Evolutionary conservation across 2,113 vertebrate species (phyloP).

Genomic region (Pseudorectes ferrugineus): DNA sequence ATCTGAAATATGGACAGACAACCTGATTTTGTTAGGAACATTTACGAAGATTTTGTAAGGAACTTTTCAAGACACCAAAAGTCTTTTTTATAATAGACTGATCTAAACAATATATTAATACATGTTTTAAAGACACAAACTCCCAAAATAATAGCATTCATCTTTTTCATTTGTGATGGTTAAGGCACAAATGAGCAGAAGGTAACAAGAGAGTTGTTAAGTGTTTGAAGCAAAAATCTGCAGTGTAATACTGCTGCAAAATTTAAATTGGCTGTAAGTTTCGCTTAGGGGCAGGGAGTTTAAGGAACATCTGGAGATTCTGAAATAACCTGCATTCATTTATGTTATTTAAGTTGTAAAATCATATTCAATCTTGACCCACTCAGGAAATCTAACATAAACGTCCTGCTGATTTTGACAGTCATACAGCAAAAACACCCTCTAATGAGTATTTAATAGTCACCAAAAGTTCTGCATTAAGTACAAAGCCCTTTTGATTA

Average conservation of each 20-base stretch:
- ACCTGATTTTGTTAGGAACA: not conserved
- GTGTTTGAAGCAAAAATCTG: constrained; percentile 48
- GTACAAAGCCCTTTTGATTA: constrained; percentile 88
- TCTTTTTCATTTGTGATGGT: not conserved
- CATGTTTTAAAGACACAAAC: not conserved
- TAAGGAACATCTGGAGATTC: constrained; percentile 81
- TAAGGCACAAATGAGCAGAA: not conserved
- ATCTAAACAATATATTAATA: not conserved
- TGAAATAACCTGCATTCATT: constrained; percentile 83
- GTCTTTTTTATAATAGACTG: not conserved
- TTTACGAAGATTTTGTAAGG: not conserved
- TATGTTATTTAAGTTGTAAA: constrained; percentile 84
- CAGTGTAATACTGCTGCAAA: constrained; percentile 56
- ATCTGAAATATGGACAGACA: not conserved
- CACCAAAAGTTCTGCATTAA: constrained; percentile 87
- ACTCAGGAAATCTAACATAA: constrained; percentile 86
- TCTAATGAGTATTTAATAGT: constrained; percentile 88
- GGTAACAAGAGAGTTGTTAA: constrained; percentile 2
- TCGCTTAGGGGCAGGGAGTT: constrained; percentile 66
- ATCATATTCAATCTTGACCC: constrained; percentile 86
- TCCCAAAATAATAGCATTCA: not conserved
- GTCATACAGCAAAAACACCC: constrained; percentile 84
- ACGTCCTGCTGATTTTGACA: constrained; percentile 85
- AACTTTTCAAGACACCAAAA: not conserved
- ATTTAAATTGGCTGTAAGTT: constrained; percentile 73